phyloP scores from a whole-genome alignment of 2,113 vertebrate species.

The Fulmarus glacialis region DNA sequence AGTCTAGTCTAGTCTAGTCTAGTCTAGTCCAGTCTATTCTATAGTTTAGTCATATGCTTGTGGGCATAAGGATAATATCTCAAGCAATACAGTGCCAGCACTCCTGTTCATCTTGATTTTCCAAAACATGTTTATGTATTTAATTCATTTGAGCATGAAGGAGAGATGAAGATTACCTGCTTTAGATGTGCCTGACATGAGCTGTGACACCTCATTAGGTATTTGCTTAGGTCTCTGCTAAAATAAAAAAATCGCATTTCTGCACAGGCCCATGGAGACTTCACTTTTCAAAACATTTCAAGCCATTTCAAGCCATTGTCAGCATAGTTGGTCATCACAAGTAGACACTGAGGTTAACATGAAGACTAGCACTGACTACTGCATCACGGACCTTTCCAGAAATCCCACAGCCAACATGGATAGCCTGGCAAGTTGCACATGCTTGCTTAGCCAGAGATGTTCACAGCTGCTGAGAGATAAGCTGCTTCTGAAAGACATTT shows the following conservation, averaged over 20 bases:
- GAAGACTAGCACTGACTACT: background rate
- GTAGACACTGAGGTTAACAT: background rate
- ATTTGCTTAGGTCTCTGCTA: background rate
- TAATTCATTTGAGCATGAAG: constrained; percentile 13
- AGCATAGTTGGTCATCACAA: background rate
- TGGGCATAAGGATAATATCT: background rate
- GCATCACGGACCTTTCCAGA: background rate
- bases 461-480: background rate
- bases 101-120: background rate
- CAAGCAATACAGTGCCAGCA: background rate
- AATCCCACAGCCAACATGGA: background rate
- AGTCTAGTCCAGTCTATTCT: background rate
- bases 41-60: background rate
- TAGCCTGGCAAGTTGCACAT: background rate
- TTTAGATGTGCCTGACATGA: background rate
- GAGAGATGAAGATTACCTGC: background rate
- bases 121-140: background rate
- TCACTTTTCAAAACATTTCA: background rate
- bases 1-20: background rate
- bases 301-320: background rate
- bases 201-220: background rate
- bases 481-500: background rate
- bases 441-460: background rate
- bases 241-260: background rate
- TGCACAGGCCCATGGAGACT: background rate